phyloP scores from a whole-genome alignment of 2,888 invertebrate genomes.

The Nipponacmea schrenckii region DNA sequence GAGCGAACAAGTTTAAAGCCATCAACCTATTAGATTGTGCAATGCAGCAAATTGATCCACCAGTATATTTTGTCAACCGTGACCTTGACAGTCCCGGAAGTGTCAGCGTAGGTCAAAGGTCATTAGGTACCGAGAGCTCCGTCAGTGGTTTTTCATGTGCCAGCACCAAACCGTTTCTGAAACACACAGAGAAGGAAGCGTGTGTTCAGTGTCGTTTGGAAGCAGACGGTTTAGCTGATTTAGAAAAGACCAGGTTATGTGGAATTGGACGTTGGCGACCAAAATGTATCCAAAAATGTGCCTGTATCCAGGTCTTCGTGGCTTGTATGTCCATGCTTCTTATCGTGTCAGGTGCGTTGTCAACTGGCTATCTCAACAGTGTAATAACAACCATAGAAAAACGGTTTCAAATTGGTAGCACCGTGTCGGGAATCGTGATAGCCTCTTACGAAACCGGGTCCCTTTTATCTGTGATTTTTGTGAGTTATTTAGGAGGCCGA shows the following conservation, averaged over 20 bases:
- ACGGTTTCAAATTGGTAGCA: conserved; percentile 89
- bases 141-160: conserved; percentile 52
- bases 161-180: conserved; percentile 47
- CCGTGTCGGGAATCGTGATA: conserved; percentile 90
- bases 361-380: conserved; percentile 66
- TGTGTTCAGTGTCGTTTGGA: conserved; percentile 37
- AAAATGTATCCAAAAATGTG: conserved; percentile 85
- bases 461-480: conserved; percentile 94
- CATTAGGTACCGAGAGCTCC: conserved; percentile 46
- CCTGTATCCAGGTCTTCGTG: conserved; percentile 80
- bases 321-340: conserved; percentile 62
- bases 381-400: conserved; percentile 98
- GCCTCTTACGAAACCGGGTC: conserved; percentile 93
- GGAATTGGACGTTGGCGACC: conserved; percentile 89
- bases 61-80: conserved; percentile 18
- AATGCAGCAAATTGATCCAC: conserved; percentile 5
- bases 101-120: conserved; percentile 46
- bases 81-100: conserved; percentile 44
- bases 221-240: conserved; percentile 30
- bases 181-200: conserved; percentile 43
- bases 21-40: background rate
- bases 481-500: conserved; percentile 91
- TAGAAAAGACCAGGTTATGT: conserved; percentile 75
- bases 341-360: conserved; percentile 62
- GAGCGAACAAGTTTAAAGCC: background rate